These are phyloP conservation scores for Lasioglossum zephyrum DNA, from an alignment of 2,888 invertebrate genomes.

Conservation along the genomic window DNA sequence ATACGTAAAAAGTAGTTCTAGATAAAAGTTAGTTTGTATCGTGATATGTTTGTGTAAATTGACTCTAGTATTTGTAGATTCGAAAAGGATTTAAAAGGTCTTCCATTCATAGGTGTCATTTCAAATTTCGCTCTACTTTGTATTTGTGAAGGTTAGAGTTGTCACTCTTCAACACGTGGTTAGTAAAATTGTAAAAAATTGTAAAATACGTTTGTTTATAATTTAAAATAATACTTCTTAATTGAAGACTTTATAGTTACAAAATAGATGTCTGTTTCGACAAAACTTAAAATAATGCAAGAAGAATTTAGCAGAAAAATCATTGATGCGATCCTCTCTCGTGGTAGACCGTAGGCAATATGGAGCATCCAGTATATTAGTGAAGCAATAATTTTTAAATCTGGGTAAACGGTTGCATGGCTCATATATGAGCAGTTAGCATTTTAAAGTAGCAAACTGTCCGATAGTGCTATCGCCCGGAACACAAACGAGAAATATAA, in stretches of 20 bases:
- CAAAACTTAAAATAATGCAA: not conserved
- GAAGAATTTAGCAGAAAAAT: not conserved
- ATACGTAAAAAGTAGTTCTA: not conserved
- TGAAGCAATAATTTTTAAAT: not conserved
- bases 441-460: not conserved
- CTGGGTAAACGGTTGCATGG: not conserved
- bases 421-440: not conserved
- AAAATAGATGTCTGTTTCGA: not conserved
- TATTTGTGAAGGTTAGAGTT: no score
- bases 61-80: not conserved
- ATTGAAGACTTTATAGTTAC: not conserved
- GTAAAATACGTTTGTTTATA: no score
- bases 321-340: not conserved
- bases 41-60: not conserved
- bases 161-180: no score
- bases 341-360: not conserved
- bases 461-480: not conserved
- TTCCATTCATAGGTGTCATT: no score
- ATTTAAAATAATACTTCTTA: no score
- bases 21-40: not conserved
- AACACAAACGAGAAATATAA: slow-evolving; percentile 3
- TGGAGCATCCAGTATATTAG: not conserved
- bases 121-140: no score
- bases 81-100: not conserved
- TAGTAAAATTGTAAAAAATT: no score